phyloP scores from a whole-genome alignment of 2,113 vertebrate species.

The Ariopsis seemanni region DNA sequence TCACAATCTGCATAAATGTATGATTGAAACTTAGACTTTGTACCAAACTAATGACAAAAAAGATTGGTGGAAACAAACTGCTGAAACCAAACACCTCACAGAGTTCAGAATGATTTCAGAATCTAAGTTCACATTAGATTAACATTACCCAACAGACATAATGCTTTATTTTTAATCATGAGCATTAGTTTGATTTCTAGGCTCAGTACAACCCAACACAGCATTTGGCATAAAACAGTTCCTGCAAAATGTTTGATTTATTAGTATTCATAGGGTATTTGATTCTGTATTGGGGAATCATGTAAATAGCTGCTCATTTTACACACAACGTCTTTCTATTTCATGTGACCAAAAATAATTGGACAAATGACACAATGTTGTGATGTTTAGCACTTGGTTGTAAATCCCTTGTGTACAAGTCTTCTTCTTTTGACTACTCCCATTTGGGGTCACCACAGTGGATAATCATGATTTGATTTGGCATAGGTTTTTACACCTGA shows the following conservation, averaged over 20 bases:
- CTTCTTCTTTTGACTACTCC: too few species aligned
- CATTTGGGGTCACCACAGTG: too few species aligned
- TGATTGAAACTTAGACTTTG: not conserved
- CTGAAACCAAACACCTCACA: not conserved
- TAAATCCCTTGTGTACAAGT: not conserved
- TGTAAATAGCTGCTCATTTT: not conserved
- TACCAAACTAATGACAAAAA: not conserved
- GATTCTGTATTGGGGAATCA: not conserved
- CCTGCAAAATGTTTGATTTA: not conserved
- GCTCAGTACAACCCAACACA: not conserved
- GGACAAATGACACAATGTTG: not conserved
- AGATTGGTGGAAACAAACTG: not conserved
- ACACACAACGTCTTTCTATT: not conserved
- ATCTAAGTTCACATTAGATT: not conserved
- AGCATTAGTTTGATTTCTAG: too few species aligned
- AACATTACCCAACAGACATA: not conserved
- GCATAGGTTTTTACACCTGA: too few species aligned
- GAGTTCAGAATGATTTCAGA: not conserved
- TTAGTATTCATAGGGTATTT: not conserved
- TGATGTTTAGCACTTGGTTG: not conserved
- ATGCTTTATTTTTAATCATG: too few species aligned
- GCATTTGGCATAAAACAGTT: not conserved
- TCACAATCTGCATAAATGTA: not conserved
- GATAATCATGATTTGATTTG: too few species aligned
- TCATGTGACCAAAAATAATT: not conserved